Conservation (phyloP, 2,113 vertebrate genomes). For the Toxotes jaculatrix region DNA sequence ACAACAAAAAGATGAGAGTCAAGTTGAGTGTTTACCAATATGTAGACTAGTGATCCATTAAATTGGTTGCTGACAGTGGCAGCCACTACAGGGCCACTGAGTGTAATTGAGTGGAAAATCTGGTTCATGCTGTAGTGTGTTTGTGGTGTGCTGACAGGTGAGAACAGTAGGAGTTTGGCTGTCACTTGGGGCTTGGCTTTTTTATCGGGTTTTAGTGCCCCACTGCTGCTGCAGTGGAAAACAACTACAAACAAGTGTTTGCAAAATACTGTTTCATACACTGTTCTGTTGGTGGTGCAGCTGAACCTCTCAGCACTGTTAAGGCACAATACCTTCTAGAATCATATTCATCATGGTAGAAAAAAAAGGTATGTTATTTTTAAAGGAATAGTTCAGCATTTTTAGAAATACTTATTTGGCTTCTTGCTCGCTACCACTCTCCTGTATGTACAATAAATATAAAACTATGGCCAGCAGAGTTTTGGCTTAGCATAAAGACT, state of each 20-base stretch:
- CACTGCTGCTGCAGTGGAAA: slow-evolving; percentile 41
- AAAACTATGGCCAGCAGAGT: background rate
- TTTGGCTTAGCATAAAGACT: background rate
- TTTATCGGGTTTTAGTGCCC: slow-evolving; percentile 23
- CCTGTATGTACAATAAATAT: background rate
- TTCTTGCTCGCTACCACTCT: background rate
- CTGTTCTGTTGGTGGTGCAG: slow-evolving; percentile 47
- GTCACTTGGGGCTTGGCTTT: slow-evolving; percentile 28
- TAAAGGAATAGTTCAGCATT: background rate
- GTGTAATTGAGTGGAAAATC: slow-evolving; percentile 66
- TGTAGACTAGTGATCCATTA: slow-evolving; percentile 34
- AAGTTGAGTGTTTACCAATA: slow-evolving; percentile 25
- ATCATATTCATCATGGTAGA: background rate
- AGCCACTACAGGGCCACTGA: slow-evolving; percentile 33
- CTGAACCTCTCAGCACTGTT: background rate
- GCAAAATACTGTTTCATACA: slow-evolving; percentile 48
- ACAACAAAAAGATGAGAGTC: slow-evolving; percentile 10
- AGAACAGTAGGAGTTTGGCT: slow-evolving; percentile 53
- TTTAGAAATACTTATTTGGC: background rate
- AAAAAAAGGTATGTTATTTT: background rate
- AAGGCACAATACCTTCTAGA: background rate
- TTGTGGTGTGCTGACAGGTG: slow-evolving; percentile 55
- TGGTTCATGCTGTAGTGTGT: slow-evolving; percentile 34
- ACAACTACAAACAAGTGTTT: slow-evolving; percentile 44
- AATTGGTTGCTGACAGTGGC: slow-evolving; percentile 44